Conservation (phyloP, 2,888 invertebrate genomes). For the Geotrupes spiniger region DNA sequence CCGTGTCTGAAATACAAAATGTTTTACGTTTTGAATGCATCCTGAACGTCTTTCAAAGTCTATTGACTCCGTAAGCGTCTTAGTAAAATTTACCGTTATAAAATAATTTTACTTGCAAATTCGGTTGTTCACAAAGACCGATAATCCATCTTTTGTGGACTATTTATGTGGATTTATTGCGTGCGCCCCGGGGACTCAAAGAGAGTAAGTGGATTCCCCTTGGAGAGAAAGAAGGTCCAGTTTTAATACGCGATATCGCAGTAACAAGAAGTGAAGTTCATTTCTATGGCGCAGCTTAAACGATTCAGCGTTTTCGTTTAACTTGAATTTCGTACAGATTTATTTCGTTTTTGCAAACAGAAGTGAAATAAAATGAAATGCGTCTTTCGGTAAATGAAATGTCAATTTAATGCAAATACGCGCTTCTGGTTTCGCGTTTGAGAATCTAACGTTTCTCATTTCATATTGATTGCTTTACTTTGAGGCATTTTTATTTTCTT, state of each 20-base stretch:
- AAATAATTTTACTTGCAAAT: slow-evolving; percentile 39
- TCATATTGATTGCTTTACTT: too few species aligned
- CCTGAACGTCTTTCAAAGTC: neutral
- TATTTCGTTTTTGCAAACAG: too few species aligned
- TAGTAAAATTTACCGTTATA: slow-evolving; percentile 32
- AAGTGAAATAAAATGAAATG: too few species aligned
- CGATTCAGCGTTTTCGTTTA: slow-evolving; percentile 2
- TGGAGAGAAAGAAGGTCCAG: slow-evolving; percentile 28
- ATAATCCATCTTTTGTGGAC: slow-evolving; percentile 43
- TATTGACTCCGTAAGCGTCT: slow-evolving; percentile 30
- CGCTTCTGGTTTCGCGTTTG: too few species aligned
- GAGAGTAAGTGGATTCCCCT: slow-evolving; percentile 31
- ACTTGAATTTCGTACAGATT: neutral
- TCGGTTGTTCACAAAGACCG: slow-evolving; percentile 31
- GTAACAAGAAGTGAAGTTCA: slow-evolving; percentile 5
- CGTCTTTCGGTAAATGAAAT: too few species aligned
- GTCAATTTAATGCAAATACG: too few species aligned
- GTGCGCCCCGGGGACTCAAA: slow-evolving; percentile 20
- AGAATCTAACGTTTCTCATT: too few species aligned
- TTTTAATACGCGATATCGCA: slow-evolving; percentile 25
- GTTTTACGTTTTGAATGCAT: too few species aligned
- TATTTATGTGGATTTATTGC: slow-evolving; percentile 37
- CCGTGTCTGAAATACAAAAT: too few species aligned
- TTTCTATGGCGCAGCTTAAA: neutral
- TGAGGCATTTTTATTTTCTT: too few species aligned